phyloP scores from a whole-genome alignment of 2,113 vertebrate species.

The Andinoacara biseriatus region DNA sequence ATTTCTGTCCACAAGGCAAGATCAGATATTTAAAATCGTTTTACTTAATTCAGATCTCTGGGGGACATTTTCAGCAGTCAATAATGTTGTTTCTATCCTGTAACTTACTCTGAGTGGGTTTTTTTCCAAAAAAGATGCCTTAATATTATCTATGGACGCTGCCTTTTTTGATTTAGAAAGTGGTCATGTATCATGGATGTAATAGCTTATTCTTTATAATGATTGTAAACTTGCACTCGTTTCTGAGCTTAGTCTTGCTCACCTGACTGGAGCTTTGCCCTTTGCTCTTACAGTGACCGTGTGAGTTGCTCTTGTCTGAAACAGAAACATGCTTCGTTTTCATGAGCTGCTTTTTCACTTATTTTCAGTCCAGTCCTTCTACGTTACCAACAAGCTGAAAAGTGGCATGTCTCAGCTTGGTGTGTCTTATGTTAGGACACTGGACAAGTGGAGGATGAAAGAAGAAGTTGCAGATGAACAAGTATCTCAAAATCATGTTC shows the following conservation, averaged over 20 bases:
- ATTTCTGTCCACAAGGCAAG: not conserved
- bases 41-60: not conserved
- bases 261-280: not conserved
- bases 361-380: not conserved
- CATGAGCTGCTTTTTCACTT: not conserved
- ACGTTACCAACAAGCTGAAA: not conserved
- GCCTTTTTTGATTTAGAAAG: too few species aligned
- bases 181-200: not conserved
- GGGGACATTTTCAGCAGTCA: not conserved
- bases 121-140: slow-evolving; percentile 22
- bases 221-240: not conserved
- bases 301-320: slow-evolving; percentile 12
- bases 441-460: not conserved
- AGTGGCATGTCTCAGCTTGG: not conserved
- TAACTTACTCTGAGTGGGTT: not conserved
- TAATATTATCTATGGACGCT: slow-evolving; percentile 7
- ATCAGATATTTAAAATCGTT: not conserved
- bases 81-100: not conserved
- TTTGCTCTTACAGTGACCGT: not conserved
- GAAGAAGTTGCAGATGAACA: not conserved
- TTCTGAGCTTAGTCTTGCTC: not conserved
- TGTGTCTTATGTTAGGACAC: not conserved
- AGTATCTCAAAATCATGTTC: not conserved
- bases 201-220: slow-evolving; percentile 14
- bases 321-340: slow-evolving; percentile 10